Evolutionary conservation across 2,113 vertebrate genomes (phyloP).

Genomic region (Corythaixoides concolor): DNA sequence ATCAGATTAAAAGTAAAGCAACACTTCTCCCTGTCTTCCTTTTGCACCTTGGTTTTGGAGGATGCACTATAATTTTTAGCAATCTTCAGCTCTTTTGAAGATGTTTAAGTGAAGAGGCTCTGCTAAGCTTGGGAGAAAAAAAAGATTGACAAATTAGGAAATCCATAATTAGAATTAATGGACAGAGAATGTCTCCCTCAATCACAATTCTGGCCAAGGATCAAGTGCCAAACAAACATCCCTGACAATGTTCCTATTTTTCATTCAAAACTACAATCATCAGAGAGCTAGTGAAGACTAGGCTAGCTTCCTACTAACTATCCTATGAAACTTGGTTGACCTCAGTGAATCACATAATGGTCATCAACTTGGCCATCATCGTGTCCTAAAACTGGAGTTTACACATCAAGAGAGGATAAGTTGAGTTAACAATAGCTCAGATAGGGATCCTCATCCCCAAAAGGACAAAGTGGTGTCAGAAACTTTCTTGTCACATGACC

Average conservation of each 20-base stretch:
- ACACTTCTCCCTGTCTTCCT: not conserved
- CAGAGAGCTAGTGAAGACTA: not conserved
- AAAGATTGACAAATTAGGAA: not conserved
- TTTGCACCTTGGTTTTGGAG: not conserved
- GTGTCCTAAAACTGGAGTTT: not conserved
- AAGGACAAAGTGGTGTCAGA: not conserved
- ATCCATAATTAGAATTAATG: not conserved
- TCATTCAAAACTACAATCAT: not conserved
- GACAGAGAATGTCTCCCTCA: not conserved
- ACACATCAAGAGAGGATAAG: not conserved
- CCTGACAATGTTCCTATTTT: not conserved
- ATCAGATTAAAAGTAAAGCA: not conserved
- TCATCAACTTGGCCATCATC: not conserved
- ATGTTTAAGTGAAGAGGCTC: not conserved
- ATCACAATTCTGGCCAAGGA: not conserved
- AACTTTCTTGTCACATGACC: not conserved
- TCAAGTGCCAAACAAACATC: not conserved
- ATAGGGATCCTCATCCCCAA: not conserved
- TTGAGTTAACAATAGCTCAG: not conserved
- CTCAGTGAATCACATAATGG: not conserved
- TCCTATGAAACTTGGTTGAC: not conserved
- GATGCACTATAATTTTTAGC: not conserved
- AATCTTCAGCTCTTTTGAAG: not conserved
- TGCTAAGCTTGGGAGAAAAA: not conserved
- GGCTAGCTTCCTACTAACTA: not conserved